Conservation (phyloP, 2,797 vertebrate species). For the Schizopygopsis pylzovi region DNA sequence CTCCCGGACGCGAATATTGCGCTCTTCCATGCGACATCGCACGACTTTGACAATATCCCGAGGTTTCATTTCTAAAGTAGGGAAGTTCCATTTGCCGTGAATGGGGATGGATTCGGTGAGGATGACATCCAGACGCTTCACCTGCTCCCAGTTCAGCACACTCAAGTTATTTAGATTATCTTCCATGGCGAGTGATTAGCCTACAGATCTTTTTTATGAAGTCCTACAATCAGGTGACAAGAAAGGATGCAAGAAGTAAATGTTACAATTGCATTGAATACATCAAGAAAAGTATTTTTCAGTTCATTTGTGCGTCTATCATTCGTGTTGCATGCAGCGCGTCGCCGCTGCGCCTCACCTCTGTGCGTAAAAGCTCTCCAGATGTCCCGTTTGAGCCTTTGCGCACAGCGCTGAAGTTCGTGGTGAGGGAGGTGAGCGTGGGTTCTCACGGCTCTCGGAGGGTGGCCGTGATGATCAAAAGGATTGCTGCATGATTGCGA, state of each 20-base stretch:
- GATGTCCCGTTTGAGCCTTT: constrained; percentile 31
- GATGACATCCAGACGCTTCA: constrained; percentile 93
- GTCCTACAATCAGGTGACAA: constrained; percentile 4
- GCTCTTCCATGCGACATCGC: constrained; percentile 90
- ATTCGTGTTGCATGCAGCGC: background rate
- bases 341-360: constrained; percentile 1
- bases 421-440: constrained; percentile 40
- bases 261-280: background rate
- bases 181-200: constrained; percentile 77
- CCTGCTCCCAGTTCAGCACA: constrained; percentile 98
- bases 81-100: constrained; percentile 97
- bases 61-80: constrained; percentile 94
- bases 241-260: background rate
- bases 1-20: constrained; percentile 88
- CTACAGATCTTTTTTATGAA: constrained; percentile 52
- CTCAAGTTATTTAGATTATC: constrained; percentile 85
- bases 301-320: background rate
- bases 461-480: constrained; percentile 55
- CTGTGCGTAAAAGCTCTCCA: constrained; percentile 42
- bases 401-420: constrained; percentile 14
- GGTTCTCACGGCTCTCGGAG: constrained; percentile 53
- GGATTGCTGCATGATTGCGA: constrained; percentile 77
- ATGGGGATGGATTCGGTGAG: constrained; percentile 95
- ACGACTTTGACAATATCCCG: constrained; percentile 95
- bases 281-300: background rate